Conservation (phyloP, 2,113 vertebrate genomes). For the Embiotoca jacksoni region DNA sequence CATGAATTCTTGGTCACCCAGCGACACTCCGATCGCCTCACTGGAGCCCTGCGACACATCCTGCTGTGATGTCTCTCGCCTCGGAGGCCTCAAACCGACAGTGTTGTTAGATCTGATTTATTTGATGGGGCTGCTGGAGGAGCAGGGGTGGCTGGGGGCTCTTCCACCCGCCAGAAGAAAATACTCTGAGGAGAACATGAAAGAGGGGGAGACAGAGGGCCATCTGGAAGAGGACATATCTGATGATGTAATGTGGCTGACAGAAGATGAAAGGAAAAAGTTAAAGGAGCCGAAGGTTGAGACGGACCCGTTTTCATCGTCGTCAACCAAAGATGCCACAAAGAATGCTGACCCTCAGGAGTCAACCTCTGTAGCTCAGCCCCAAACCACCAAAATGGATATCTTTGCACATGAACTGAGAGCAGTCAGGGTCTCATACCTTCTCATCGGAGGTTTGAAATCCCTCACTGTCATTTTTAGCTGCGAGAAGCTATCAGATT, state of each 20-base stretch:
- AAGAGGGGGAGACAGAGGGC: conserved; percentile 63
- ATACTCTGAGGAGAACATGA: conserved; percentile 56
- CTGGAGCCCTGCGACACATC: conserved; percentile 83
- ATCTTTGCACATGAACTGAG: conserved; percentile 80
- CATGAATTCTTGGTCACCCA: conserved; percentile 91
- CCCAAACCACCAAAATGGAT: conserved; percentile 66
- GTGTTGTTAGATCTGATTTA: conserved; percentile 85
- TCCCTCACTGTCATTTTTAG: conserved; percentile 84
- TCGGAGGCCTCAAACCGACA: conserved; percentile 80
- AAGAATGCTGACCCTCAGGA: conserved; percentile 62
- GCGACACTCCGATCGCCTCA: conserved; percentile 84
- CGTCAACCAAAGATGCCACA: conserved; percentile 44
- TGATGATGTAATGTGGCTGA: conserved; percentile 52
- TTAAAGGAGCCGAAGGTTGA: conserved; percentile 59
- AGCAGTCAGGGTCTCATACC: conserved; percentile 84
- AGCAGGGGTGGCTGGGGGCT: conserved; percentile 72
- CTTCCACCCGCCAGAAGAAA: conserved; percentile 45
- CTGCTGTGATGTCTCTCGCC: conserved; percentile 77
- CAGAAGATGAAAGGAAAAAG: conserved; percentile 55
- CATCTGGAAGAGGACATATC: conserved; percentile 73
- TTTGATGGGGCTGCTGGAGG: conserved; percentile 84
- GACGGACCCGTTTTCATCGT: conserved; percentile 23
- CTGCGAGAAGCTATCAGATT: conserved; percentile 82
- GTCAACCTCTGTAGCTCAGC: conserved; percentile 24
- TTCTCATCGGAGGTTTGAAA: conserved; percentile 85